Evolutionary conservation across 2,797 vertebrate species (phyloP).

Genomic region (Garrulus glandarius): DNA sequence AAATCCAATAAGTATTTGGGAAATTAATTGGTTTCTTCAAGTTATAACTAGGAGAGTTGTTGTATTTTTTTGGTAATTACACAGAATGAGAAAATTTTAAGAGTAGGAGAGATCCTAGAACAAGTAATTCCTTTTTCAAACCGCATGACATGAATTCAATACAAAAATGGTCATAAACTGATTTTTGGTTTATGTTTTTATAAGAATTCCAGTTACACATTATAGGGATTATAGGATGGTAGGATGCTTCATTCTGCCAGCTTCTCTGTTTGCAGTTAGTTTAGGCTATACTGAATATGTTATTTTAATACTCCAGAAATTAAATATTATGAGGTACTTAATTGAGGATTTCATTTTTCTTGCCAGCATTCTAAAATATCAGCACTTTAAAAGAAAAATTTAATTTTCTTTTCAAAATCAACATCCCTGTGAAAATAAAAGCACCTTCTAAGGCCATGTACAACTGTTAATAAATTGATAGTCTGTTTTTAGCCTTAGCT

Average conservation of each 20-base stretch:
- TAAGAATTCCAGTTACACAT: not conserved
- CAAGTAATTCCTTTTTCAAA: not conserved
- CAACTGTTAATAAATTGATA: not conserved
- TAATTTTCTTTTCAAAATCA: not conserved
- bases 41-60: not conserved
- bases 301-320: not conserved
- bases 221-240: not conserved
- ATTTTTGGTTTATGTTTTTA: not conserved
- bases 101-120: not conserved
- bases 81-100: not conserved
- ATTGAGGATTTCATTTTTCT: not conserved
- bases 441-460: not conserved
- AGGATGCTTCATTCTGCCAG: not conserved
- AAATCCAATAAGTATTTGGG: not conserved
- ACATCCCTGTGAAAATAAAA: not conserved
- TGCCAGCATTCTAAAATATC: not conserved
- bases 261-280: not conserved
- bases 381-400: not conserved
- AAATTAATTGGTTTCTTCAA: not conserved
- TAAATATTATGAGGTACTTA: not conserved
- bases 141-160: not conserved
- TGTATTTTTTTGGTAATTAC: not conserved
- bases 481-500: not conserved
- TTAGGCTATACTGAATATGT: not conserved
- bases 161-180: not conserved